Base-by-base conservation (phyloP, 1,140 invertebrate species). In the Homalodisca vitripennis region DNA sequence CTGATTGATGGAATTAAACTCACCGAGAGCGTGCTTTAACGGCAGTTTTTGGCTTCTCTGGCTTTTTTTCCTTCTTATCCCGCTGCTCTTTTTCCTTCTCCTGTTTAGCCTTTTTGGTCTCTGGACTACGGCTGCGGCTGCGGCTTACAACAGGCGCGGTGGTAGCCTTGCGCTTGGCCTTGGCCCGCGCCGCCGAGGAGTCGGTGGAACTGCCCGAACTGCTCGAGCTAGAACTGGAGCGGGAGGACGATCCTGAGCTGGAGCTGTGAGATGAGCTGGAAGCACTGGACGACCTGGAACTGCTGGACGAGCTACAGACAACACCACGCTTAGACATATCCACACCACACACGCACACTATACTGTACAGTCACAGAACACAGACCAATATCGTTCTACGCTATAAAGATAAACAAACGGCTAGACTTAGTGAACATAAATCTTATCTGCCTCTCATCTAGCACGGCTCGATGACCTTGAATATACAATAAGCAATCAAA, bases 231-330 rank as follows among this genome's bases (percentile, higher is more conserved):
- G 80, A 82, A 53, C 79, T 78, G 6, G 77, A 78, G n/a, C 88
- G 88, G 0, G 90, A 92, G 47, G 85, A 86, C 0, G 89, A 90
- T 46, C 86, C 89, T 0, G 89, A 90, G 73, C 88, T 84, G 0
- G 89, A 90, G 70, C 82, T 84, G 32, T 82, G 82, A 14, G 84
- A 84, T 51, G 82, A 84, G 69, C 82, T 83, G 0, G 84, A 85
- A 60, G 80, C 83, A 34, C 84, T 85, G 2, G 84, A 85, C 27
- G 79, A 80, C 34, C 72, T 70, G 10, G 87, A 89, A 74, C 88
- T 92, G 75, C 89, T 92, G 17, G 90, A 92, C 20, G 90, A 92
- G 80, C 89, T 91, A 47, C 30, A 71, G 55, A 29, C 47, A 30
- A 1, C 67, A 53, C 48, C 29, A 70, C n/a, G 51, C 27, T 27